Evolutionary conservation across 2,888 invertebrate species (phyloP), one percentile per base, ranked within the genome.

Genomic region (Sipha maydis): DNA sequence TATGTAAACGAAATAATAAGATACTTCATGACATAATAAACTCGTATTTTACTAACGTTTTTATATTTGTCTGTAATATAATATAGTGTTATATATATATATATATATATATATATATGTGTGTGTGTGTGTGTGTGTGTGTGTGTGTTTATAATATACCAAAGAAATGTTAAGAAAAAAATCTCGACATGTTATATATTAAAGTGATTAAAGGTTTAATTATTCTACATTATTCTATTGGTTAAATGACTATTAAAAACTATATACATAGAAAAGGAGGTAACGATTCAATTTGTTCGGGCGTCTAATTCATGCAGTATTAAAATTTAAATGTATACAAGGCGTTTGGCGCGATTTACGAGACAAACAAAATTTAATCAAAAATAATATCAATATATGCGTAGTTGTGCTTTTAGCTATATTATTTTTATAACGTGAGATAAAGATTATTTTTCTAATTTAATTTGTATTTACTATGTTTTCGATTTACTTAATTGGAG

Each of bases 291-390:
- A 82, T 83, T 25, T 71, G 28, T 83, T 9, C 17, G 11, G 0
- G 28, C 28, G 34, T 73, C 31, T 28, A 28, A 25, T 38, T 41
- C 41, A 25, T 76, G 3, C 25, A 67, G 5, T 67, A 85, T 85
- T 61, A 85, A 85, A 82, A 85, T 76, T 56, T 31, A 76, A 85
- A 25, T 77, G 17, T 38, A 67, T 85, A 67, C 76, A 77, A 61
- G 9, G 25, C 31, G 41, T 67, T 25, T 8, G 31, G 31, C 21
- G n/a, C 14, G 21, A 77, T 67, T 76, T 85, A 85, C 41, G 31
- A 77, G 41, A 67, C 17, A 71, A 56, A 85, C 61, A 67, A 76
- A 85, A 41, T 85, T 67, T 85, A 85, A 85, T 85, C 41, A 85
- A 85, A 85, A 76, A 73, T 56, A 56, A 83, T 34, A 83, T 28